Evolutionary conservation across 1,140 invertebrate genomes (phyloP).

Genomic region (Drosophila punjabiensis): DNA sequence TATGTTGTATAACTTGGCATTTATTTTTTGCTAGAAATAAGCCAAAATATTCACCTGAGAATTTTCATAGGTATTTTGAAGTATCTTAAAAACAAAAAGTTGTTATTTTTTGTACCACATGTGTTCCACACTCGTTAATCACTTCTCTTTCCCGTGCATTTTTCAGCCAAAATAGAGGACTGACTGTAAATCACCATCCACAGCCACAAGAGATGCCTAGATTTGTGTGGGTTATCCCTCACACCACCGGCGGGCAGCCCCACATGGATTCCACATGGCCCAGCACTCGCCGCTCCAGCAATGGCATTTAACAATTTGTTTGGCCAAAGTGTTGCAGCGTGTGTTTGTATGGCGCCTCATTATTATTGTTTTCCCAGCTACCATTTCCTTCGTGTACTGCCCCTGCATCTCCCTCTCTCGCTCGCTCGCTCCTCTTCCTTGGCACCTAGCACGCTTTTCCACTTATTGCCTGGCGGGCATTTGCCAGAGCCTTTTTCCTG

Average conservation of each 20-base stretch:
- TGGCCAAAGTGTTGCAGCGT: constrained; percentile 70
- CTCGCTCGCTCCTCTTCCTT: constrained; percentile 3
- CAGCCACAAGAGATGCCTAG: constrained; percentile 45
- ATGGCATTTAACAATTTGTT: constrained; percentile 57
- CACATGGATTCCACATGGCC: constrained; percentile 22
- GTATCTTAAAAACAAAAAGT: neutral
- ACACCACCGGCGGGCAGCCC: neutral
- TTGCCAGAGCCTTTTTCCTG: constrained; percentile 69
- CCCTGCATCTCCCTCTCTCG: neutral
- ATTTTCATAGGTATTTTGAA: neutral
- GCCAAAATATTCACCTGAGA: neutral
- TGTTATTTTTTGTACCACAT: neutral
- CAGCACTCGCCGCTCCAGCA: constrained; percentile 18
- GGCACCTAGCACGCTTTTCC: constrained; percentile 47
- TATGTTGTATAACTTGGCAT: neutral
- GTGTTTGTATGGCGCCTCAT: constrained; percentile 72
- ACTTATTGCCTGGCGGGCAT: constrained; percentile 66
- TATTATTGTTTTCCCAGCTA: constrained; percentile 71
- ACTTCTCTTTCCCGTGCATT: neutral
- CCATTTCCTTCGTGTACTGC: constrained; percentile 45
- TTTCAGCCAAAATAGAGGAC: neutral
- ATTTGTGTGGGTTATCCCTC: constrained; percentile 35
- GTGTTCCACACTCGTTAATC: constrained; percentile 22
- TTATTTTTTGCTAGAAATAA: neutral
- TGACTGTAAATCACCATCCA: constrained; percentile 23